Evolutionary conservation across 2,113 vertebrate genomes (phyloP), one percentile per base, ranked within the genome.

Genomic region (Onychostoma macrolepis): DNA sequence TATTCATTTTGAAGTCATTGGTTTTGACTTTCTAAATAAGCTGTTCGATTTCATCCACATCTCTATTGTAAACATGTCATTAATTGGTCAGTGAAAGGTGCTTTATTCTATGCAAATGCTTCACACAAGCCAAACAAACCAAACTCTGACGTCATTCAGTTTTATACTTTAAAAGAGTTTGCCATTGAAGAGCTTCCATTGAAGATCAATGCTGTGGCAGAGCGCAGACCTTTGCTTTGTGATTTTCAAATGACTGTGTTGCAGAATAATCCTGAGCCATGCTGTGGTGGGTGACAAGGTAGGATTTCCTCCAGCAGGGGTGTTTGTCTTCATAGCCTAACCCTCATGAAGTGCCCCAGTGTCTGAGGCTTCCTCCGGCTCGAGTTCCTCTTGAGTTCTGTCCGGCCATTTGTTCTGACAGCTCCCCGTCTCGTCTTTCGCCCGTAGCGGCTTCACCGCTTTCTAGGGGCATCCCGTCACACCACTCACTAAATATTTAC

Each of bases 401-500:
- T 41, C 56, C 61, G 24, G 26, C 33, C 79, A 76, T 81, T 71
- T 78, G 77, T 80, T 65, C 84, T 89, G 90, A 90, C 86, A 89
- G 81, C 61, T 86, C 28, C 77, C 80, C 58, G 87, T 87, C 83
- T 91, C 26, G 77, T 63, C 65, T 85, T 87, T 80, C 28, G 56
- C 85, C 83, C 17, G 15, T 76, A 83, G 88, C 26, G 3, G 72
- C 67, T 58, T 41, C 26, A 3, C 53, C n/a, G 33, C 61, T 72
- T 67, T 63, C 50, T 41, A 41, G 41, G 28, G 53, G 84, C 45
- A 30, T 43, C 15, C n/a, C 17, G n/a, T 69, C 77, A 41, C 48
- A 81, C 45, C 21, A 24, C 82, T 89, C 69, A 58, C 72, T 86
- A 82, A 88, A 89, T 84, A 88, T 90, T 88, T 89, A 88, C 85